phyloP scores from a whole-genome alignment of 2,113 vertebrate genomes.

The Hymenochirus boettgeri region DNA sequence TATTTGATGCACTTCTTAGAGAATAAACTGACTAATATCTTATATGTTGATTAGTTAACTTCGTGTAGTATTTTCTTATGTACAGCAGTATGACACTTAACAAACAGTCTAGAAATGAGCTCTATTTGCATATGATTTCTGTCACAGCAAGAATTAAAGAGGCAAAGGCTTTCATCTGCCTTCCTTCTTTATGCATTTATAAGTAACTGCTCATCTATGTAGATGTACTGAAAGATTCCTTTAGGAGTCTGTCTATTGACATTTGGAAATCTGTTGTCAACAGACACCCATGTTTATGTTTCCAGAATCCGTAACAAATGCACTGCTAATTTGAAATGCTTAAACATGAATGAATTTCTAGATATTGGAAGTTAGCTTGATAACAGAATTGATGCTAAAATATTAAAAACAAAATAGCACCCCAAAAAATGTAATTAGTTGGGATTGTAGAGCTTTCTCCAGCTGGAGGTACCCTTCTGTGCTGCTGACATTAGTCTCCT shows the following conservation, averaged over 20 bases:
- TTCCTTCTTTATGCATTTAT: conserved; percentile 53
- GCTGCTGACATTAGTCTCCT: no score
- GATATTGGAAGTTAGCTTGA: no score
- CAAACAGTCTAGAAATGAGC: conserved; percentile 62
- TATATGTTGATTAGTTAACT: conserved; percentile 56
- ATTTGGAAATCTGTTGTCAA: conserved; percentile 39
- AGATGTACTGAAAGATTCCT: conserved; percentile 39
- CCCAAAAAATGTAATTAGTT: no score
- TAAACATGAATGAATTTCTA: no score
- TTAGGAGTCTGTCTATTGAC: conserved; percentile 40
- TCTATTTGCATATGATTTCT: conserved; percentile 66
- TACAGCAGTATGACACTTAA: conserved; percentile 57
- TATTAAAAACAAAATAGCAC: no score
- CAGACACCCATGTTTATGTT: conserved; percentile 31
- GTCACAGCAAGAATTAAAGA: conserved; percentile 56
- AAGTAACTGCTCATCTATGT: conserved; percentile 46
- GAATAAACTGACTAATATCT: conserved; percentile 61
- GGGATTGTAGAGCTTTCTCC: no score
- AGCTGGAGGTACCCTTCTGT: no score
- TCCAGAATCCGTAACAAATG: conserved; percentile 25
- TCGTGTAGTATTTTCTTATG: conserved; percentile 58
- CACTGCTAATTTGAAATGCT: neutral
- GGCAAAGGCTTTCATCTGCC: conserved; percentile 56
- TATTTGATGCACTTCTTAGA: conserved; percentile 51
- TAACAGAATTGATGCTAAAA: no score